These are phyloP conservation scores for Karalla daura DNA, from an alignment of 2,797 vertebrate genomes.

Conservation along the genomic window DNA sequence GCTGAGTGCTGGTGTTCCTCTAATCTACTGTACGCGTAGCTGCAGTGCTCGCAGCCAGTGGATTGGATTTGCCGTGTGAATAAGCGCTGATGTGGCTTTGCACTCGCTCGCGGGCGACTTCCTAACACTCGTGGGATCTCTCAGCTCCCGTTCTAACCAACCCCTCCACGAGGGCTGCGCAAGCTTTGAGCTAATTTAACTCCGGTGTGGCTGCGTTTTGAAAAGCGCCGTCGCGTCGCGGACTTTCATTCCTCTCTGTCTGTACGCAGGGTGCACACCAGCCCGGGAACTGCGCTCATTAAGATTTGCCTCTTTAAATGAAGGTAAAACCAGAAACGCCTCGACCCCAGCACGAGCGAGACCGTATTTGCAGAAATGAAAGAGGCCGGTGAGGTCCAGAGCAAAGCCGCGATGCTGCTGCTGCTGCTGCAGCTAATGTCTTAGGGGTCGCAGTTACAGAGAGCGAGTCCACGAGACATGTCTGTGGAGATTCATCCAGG, in stretches of 20 bases:
- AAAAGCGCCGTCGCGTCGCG: constrained; percentile 20
- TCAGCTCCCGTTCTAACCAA: constrained; percentile 1
- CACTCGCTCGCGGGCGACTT: neutral
- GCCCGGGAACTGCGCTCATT: constrained; percentile 69
- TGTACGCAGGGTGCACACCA: constrained; percentile 78
- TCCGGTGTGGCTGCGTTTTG: constrained; percentile 24
- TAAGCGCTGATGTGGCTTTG: neutral
- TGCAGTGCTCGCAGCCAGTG: constrained; percentile 42
- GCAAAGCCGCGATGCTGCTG: no score
- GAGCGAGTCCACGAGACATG: neutral
- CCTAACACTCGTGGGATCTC: constrained; percentile 9
- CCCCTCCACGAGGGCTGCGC: constrained; percentile 10
- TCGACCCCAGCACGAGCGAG: constrained; percentile 4
- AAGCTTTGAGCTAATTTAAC: constrained; percentile 18
- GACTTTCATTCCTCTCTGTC: constrained; percentile 54
- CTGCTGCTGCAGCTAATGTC: no score
- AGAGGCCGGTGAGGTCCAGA: no score
- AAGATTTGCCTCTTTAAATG: constrained; percentile 78
- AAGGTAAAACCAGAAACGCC: constrained; percentile 71
- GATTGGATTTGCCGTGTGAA: no score
- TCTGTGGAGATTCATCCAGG: no score
- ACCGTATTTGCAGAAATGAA: neutral
- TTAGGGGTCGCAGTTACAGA: neutral
- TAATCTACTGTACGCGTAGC: no score
- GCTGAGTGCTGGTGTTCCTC: neutral